Conservation (phyloP, 2,888 invertebrate genomes). For the Seira musarum region DNA sequence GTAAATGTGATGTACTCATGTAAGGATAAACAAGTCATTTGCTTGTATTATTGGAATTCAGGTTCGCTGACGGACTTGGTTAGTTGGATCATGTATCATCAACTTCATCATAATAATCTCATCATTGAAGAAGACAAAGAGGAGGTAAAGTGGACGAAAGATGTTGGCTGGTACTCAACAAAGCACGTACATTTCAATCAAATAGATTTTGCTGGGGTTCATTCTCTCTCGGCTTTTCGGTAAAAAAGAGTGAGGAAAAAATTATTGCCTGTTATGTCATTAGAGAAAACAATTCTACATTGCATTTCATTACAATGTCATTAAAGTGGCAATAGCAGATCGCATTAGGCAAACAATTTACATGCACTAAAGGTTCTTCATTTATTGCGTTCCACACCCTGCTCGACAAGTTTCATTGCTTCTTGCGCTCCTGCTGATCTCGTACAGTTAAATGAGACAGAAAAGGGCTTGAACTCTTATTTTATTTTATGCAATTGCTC, state of each 20-base stretch:
- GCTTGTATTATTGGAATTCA: conserved; percentile 1
- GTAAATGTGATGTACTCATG: conserved; percentile 10
- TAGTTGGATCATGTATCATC: conserved; percentile 31
- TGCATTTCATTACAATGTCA: conserved; percentile 50
- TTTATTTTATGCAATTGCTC: neutral
- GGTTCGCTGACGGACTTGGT: conserved; percentile 22
- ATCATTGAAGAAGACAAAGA: neutral
- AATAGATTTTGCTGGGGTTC: neutral
- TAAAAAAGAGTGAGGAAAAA: conserved; percentile 42
- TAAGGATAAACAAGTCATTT: conserved; percentile 5
- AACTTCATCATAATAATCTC: conserved; percentile 21
- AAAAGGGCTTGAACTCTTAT: no score
- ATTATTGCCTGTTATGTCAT: conserved; percentile 49
- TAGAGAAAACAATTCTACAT: conserved; percentile 47
- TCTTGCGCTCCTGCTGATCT: conserved; percentile 15
- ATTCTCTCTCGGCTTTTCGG: conserved; percentile 18
- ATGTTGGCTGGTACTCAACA: neutral
- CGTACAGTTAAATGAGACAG: neutral
- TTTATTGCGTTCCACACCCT: conserved; percentile 38
- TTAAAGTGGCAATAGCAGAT: conserved; percentile 45
- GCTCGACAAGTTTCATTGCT: conserved; percentile 18
- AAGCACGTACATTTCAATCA: neutral
- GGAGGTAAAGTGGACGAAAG: neutral
- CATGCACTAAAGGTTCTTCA: conserved; percentile 44
- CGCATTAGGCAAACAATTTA: conserved; percentile 50